Conservation (phyloP, 2,888 invertebrate species). For the Ferdinandea cuprea region DNA sequence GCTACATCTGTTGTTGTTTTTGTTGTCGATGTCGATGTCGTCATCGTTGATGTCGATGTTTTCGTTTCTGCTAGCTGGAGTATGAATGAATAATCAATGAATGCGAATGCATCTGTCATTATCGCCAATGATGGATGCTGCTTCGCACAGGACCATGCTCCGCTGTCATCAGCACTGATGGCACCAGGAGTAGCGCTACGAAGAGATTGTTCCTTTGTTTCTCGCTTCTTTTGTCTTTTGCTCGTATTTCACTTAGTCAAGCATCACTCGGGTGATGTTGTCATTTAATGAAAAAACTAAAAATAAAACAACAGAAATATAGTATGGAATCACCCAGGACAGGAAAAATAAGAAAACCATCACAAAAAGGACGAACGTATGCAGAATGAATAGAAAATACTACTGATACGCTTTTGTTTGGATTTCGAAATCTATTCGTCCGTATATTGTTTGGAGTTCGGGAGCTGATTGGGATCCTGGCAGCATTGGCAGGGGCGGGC, state of each 20-base stretch:
- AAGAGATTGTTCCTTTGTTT: conserved; percentile 39
- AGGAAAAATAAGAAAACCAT: neutral
- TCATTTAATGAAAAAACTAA: conserved; percentile 24
- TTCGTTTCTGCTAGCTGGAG: conserved; percentile 25
- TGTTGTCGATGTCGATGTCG: neutral
- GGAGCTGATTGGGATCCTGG: conserved; percentile 19
- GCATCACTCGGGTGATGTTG: conserved; percentile 37
- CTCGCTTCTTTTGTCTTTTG: conserved; percentile 25
- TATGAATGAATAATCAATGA: conserved; percentile 64
- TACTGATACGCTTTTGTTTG: conserved; percentile 46
- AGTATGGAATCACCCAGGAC: neutral
- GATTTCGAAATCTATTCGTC: conserved; percentile 52
- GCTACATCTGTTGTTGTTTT: neutral
- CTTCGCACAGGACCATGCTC: conserved; percentile 7
- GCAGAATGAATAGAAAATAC: conserved; percentile 39
- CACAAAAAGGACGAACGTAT: conserved; percentile 22
- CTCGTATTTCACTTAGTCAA: conserved; percentile 54
- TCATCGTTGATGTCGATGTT: conserved; percentile 32
- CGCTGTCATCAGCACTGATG: neutral
- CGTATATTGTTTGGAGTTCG: conserved; percentile 25
- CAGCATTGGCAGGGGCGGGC: neutral
- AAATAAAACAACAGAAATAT: conserved; percentile 8
- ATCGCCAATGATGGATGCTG: conserved; percentile 55
- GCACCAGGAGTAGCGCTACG: neutral
- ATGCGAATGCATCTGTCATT: conserved; percentile 59